Percentiles rank a stretch among this genome's conserved stretches.
These are phyloP conservation scores for Uromys caudimaculatus DNA, from an alignment of 2,797 vertebrate genomes.

Conservation along the genomic window DNA sequence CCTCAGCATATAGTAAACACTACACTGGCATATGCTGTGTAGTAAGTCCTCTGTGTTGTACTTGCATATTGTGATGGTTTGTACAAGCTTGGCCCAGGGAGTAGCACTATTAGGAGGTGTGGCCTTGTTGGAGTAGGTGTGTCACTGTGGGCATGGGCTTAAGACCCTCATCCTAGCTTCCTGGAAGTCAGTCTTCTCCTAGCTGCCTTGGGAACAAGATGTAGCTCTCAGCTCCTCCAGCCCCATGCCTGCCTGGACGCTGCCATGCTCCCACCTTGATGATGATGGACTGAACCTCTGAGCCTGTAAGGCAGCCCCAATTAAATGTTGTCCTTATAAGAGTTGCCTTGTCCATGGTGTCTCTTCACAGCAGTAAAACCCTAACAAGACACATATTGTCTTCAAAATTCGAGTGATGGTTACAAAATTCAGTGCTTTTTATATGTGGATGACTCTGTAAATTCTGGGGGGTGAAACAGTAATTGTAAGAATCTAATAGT, in stretches of 20 bases:
- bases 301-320: neutral
- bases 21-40: neutral
- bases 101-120: neutral
- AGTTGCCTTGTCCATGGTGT: neutral
- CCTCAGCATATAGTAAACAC: neutral
- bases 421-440: neutral
- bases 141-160: neutral
- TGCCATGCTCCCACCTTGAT: neutral
- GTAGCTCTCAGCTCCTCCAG: neutral
- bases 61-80: neutral
- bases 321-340: neutral
- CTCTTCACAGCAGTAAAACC: neutral
- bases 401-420: constrained; percentile 18
- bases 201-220: neutral
- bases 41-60: neutral
- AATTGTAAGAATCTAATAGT: neutral
- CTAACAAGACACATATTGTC: neutral
- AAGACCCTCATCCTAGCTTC: neutral
- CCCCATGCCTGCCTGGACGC: neutral
- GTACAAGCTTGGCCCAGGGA: neutral
- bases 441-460: neutral
- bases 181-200: neutral
- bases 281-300: too few species aligned
- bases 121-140: neutral
- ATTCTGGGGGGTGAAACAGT: neutral